Conservation (phyloP, 2,888 invertebrate species). For the Tipula vernalis region DNA sequence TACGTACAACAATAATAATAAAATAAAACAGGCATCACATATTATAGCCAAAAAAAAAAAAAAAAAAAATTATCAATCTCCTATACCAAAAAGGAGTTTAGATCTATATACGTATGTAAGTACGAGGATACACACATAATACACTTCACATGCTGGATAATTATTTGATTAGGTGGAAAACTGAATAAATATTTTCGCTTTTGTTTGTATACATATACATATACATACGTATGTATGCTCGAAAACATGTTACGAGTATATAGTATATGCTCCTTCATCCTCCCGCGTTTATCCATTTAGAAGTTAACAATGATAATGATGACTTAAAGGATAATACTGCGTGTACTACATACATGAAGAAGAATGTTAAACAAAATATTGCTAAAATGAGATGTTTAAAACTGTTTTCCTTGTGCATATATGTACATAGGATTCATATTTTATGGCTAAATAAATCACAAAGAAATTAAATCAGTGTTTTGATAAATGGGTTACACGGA, state of each 20-base stretch:
- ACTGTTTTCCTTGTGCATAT: neutral
- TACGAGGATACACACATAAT: neutral
- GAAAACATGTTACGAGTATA: no score
- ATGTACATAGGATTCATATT: neutral
- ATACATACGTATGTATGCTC: neutral
- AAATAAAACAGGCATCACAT: neutral
- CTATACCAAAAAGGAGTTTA: neutral
- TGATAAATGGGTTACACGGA: neutral
- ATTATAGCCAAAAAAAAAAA: neutral
- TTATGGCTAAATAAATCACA: neutral
- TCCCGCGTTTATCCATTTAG: neutral
- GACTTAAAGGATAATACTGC: slow-evolving; percentile 4
- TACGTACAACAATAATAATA: slow-evolving; percentile 4
- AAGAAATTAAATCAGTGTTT: neutral
- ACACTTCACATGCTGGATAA: neutral
- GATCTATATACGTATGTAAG: neutral
- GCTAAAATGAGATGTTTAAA: neutral
- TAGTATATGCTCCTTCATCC: neutral
- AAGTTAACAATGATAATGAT: neutral
- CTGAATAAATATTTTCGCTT: neutral
- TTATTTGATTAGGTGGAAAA: slow-evolving; percentile 4
- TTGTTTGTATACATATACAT: neutral
- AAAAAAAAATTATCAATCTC: neutral
- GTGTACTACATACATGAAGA: neutral
- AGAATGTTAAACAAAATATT: neutral